A percentile compares a stretch with the other conserved stretches of the same genome.
Conservation (phyloP, 2,888 invertebrate genomes). For the Scaptomyza polygonia region DNA sequence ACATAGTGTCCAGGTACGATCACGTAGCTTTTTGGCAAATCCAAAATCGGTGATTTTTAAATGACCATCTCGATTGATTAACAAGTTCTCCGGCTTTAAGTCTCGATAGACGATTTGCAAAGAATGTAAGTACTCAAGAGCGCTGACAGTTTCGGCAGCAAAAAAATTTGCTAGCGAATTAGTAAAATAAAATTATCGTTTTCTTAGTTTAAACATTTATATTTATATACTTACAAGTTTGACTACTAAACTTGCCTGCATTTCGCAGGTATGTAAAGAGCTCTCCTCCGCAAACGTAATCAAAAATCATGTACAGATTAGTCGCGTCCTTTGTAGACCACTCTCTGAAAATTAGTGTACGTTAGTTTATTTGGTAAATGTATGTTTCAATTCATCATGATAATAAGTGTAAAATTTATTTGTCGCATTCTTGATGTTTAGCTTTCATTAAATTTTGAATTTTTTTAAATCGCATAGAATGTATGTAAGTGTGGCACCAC, state of each 20-base stretch:
- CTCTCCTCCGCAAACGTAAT: constrained; percentile 98
- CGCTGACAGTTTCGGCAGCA: constrained; percentile 96
- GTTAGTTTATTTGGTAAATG: constrained; percentile 3
- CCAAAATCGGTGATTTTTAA: constrained; percentile 99
- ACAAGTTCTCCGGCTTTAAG: constrained; percentile 96
- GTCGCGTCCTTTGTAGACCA: constrained; percentile 96
- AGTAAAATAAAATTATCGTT: not conserved
- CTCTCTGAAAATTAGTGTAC: constrained; percentile 87
- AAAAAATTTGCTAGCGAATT: constrained; percentile 91
- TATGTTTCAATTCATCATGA: not conserved
- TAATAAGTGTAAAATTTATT: not conserved
- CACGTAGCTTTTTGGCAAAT: constrained; percentile 96
- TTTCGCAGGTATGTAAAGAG: constrained; percentile 97
- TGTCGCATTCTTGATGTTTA: too few species aligned
- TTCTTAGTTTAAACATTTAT: not conserved
- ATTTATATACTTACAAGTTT: constrained; percentile 86
- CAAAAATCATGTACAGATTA: constrained; percentile 98
- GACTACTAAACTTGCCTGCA: constrained; percentile 94
- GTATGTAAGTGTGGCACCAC: too few species aligned
- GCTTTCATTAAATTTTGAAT: too few species aligned
- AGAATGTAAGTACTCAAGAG: constrained; percentile 96
- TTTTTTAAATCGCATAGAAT: too few species aligned
- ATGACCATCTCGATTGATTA: constrained; percentile 96
- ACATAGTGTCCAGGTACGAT: constrained; percentile 98
- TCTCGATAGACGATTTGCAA: constrained; percentile 94